Evolutionary conservation across 2,113 vertebrate genomes (phyloP).

Genomic region (Ardeotis arabs): DNA sequence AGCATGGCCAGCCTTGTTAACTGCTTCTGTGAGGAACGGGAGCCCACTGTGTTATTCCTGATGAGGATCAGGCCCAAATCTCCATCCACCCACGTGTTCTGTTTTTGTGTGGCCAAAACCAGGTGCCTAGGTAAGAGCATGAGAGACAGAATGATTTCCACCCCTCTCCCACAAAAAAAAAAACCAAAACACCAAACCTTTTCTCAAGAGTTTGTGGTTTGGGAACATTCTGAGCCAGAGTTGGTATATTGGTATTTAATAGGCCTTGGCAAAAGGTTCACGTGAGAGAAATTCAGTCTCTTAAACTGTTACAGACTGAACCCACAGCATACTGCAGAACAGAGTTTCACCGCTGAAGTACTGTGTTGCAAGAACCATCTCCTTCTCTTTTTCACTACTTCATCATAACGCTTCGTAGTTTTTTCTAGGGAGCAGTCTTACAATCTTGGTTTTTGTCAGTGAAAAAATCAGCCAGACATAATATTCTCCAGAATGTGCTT

Average conservation of each 20-base stretch:
- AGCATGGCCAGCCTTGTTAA: neutral
- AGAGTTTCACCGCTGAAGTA: neutral
- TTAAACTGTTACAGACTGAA: neutral
- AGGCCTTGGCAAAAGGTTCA: neutral
- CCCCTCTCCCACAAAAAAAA: neutral
- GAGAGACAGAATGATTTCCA: neutral
- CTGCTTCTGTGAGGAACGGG: neutral
- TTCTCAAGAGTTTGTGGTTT: neutral
- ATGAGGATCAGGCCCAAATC: neutral
- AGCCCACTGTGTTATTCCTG: neutral
- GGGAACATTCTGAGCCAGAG: neutral
- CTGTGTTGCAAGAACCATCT: neutral
- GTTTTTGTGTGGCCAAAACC: accelerated
- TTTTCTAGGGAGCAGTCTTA: neutral
- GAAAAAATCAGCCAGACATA: neutral
- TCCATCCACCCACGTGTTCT: neutral
- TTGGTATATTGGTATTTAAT: neutral
- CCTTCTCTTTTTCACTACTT: neutral
- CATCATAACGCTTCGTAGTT: neutral
- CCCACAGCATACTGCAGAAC: neutral
- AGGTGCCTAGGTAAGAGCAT: neutral
- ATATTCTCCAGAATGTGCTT: neutral
- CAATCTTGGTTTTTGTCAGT: neutral
- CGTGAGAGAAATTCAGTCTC: neutral
- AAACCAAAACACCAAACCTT: neutral